Base-by-base conservation (phyloP, 2,888 invertebrate genomes). In the Marasmarcha lunaedactyla region DNA sequence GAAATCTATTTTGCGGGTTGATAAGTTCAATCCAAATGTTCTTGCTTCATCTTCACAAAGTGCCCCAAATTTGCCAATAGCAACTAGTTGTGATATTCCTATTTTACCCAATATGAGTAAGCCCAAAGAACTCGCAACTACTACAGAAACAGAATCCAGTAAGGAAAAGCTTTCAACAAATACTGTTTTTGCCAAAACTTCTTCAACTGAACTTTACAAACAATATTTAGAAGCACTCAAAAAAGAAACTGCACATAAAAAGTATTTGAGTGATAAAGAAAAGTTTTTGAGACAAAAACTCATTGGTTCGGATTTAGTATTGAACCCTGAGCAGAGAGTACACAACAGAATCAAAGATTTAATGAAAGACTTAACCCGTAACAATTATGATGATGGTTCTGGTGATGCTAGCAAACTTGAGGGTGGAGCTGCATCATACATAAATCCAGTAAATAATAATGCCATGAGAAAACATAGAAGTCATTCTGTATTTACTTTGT, bases 371-470 rank as follows among this genome's bases (percentile, higher is more conserved):
- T 62, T 83, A 39, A 69, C 73, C n/a, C 61, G 70, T 46, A 81
- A 81, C 45, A 77, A 79, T 42, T 73, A 76, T 50, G 68, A 73
- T 40, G 73, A 79, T 52, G 79, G 81, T 12, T 81, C 81, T 5
- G 83, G 83, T 5, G 83, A 83, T 53, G 81, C 79, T n/a, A 72
- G 73, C 52, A 78, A 74, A 54, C 48, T 79, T 39, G 73, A 76
- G 56, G 69, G 70, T 12, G 65, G 67, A 14, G 63, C 65, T 11
- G 57, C 54, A 39, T 54, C 62, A 6, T 60, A 64, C 46, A 45
- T 50, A 9, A 48, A 67, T 38, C 40, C 54, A 14, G 52, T 62
- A n/a, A 55, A 43, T 46, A 46, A 50, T 35, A 46, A 49, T 46
- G 44, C 53, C 26, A 38, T 54, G n/a, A 63, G 53, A 44, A 68